Evolutionary conservation across 1,140 invertebrate species (phyloP).

Genomic region (Euura lappo): DNA sequence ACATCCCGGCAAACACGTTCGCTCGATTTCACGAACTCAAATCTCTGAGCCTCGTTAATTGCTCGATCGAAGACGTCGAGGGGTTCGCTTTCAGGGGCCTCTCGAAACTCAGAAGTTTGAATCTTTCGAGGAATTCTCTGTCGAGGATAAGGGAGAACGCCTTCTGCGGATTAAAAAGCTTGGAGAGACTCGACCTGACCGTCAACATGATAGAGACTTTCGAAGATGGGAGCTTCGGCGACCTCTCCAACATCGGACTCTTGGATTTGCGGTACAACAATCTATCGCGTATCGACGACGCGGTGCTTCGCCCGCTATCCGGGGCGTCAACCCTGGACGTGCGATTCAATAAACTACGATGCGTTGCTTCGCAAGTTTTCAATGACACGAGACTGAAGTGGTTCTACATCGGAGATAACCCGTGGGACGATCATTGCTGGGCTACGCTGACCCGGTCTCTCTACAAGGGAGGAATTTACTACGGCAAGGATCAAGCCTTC

Average conservation of each 20-base stretch:
- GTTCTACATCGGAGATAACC: neutral
- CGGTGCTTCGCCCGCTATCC: neutral
- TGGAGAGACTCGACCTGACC: neutral
- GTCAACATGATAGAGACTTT: neutral
- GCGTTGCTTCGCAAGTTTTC: neutral
- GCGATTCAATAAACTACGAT: conserved; percentile 1
- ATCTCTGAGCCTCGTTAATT: neutral
- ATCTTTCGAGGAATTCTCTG: neutral
- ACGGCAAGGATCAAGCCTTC: neutral
- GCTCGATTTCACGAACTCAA: neutral
- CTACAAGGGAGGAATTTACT: neutral
- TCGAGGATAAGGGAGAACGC: neutral
- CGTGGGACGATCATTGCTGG: neutral
- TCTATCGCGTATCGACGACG: neutral
- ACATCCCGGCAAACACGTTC: neutral
- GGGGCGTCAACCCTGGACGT: neutral
- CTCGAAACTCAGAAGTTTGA: neutral
- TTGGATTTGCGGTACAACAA: neutral
- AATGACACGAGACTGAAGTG: neutral
- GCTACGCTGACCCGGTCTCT: neutral
- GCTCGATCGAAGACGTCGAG: neutral
- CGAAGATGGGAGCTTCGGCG: neutral
- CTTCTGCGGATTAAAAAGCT: neutral
- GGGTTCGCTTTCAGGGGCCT: neutral
- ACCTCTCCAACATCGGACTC: neutral